phyloP scores from a whole-genome alignment of 2,888 invertebrate genomes.

The Trachelus tabidus region DNA sequence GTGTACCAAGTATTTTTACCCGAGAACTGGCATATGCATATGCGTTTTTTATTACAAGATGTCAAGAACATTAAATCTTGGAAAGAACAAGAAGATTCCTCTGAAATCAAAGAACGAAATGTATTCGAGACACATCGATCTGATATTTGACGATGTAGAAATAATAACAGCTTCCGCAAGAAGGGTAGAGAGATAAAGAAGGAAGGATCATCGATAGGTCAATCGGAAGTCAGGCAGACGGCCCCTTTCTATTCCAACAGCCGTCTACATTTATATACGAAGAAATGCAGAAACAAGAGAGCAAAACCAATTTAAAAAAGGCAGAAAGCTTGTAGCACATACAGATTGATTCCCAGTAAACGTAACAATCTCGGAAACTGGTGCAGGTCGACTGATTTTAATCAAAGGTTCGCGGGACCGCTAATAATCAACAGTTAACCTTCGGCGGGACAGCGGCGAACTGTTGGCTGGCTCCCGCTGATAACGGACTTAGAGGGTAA shows the following conservation, averaged over 20 bases:
- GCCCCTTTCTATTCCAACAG: background rate
- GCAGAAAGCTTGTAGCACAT: background rate
- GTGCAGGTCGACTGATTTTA: conserved; percentile 40
- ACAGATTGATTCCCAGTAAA: background rate
- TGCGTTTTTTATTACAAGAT: too few species aligned
- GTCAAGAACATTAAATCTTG: too few species aligned
- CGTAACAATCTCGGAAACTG: background rate
- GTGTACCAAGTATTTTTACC: too few species aligned
- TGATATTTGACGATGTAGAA: background rate
- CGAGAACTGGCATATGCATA: too few species aligned
- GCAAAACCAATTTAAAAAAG: background rate
- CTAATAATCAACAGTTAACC: conserved; percentile 52
- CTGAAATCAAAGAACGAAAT: background rate
- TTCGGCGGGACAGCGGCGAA: conserved; percentile 33
- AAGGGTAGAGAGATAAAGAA: too few species aligned
- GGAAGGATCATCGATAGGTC: background rate
- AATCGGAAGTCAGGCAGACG: background rate
- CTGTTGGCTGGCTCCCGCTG: conserved; percentile 46
- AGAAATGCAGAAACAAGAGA: background rate
- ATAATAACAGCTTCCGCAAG: background rate
- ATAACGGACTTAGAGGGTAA: conserved; percentile 56
- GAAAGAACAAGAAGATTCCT: too few species aligned
- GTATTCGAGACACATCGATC: background rate
- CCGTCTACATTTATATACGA: background rate
- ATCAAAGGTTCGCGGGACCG: conserved; percentile 45